Base-by-base conservation (phyloP, 2,113 vertebrate species). In the Riparia riparia region DNA sequence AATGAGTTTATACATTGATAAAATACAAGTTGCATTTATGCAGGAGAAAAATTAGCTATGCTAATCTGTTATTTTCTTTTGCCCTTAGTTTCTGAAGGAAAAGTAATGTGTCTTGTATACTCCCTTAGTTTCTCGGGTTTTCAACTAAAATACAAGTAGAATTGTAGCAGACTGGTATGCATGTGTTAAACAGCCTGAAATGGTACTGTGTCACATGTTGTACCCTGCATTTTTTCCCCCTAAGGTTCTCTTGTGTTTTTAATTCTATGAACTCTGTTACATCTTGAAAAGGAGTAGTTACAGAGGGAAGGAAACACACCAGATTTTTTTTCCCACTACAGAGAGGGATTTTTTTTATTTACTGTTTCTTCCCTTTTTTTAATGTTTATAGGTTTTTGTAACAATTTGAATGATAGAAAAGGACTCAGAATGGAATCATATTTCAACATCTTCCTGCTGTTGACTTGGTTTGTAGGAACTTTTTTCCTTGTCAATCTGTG, bases 371-470 rank as follows among this genome's bases (percentile, higher is more conserved):
- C 11, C 42, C 18, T 71, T 63, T 83, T 70, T 63, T n/a, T 2
- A 28, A 66, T 66, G 64, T 73, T 93, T 8, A 5, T 42, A 66
- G 82, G 14, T 92, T 86, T 90, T 88, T 82, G 49, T 78, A 77
- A 60, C 31, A 56, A 41, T 74, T 91, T 60, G 69, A 78, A 1
- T 74, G 41, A 63, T 92, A 74, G 83, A 82, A 93, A 89, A 71
- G 72, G 93, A 78, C 68, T 95, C 39, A 50, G 76, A 93, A 73
- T 93, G 64, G 80, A 88, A 41, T 82, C 1, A 7, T 87, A 80
- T 74, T 96, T 78, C 51, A 93, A 0, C 21, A 41, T 81, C 31
- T 95, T 96, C 88, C 95, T 86, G 58, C 72, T 78, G 80, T 93
- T 78, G 54, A 63, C 60, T 86, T 26, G 4, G 21, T 73, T 86